Evolutionary conservation across 1,140 invertebrate species (phyloP), one percentile per base, ranked within the genome.

Genomic region (Acromyrmex heyeri): DNA sequence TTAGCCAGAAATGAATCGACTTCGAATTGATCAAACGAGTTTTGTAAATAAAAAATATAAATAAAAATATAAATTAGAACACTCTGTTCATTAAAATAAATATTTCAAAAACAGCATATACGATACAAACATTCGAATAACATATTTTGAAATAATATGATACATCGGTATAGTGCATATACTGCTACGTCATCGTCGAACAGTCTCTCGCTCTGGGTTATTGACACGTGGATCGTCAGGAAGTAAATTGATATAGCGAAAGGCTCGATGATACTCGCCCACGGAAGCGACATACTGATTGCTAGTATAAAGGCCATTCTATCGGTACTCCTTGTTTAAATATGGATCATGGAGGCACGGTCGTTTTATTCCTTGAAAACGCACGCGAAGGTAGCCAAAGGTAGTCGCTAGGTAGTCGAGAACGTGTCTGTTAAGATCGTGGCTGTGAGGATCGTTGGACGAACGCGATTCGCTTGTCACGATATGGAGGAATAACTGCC

Each of bases 201-300:
- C 7, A 24, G 30, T 55, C 24, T 62, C 16, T 77, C 38, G 38
- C 38, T 69, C 48, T 38, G 59, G 72, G 85, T 89, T 90, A 89
- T 89, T 89, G 88, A 89, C 88, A 87, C 69, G 62, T 73, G 64
- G 24, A 70, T 81, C 44, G 62, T 69, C 64, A 83, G 85, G 72
- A 89, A 73, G 53, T 53, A 67, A 81, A 89, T 90, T 88, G 77
- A 90, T 87, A 83, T 57, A 27, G 76, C 72, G 34, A 82, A 55
- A 72, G 88, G 30, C 72, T 77, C 50, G 65, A 87, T 53, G 87
- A 67, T 67, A 53, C 76, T 72, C 88, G 73, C 67, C 88, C 62
- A 83, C 87, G 77, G 85, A 90, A 90, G 78, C 69, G 59, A 64
- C 79, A 89, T 89, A 90, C 88, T 61, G 72, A 90, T 90, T 83